Evolutionary conservation across 2,888 invertebrate species (phyloP), one percentile per base, ranked within the genome.

Genomic region (Allophyes oxyacanthae): DNA sequence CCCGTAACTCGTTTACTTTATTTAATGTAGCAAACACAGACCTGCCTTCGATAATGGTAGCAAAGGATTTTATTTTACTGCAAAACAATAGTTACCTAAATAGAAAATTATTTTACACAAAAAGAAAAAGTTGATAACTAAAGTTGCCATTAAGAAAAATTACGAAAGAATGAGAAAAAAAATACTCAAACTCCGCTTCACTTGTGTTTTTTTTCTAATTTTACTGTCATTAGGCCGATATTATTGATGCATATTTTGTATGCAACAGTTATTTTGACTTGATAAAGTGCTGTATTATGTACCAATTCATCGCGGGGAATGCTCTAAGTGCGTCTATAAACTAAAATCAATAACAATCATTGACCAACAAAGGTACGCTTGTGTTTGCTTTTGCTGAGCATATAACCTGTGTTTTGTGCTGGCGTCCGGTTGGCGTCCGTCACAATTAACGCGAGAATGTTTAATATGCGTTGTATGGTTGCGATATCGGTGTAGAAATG

Each of bases 291-390:
- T 82, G 75, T 90, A 94, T 89, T 93, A 94, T 93, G 94, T 89
- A 86, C 88, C 87, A 88, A 87, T 85, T 85, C 83, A 88, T 83
- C 75, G 84, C 81, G 71, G 85, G 84, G 83, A 87, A 89, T 86
- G 86, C 85, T 88, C 83, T 84, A 85, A 88, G 92, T 93, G 89
- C 86, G 87, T 89, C 84, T 89, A 88, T 86, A 86, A 87, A 90
- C 89, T 94, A 94, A 94, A 94, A 94, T 94, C 94, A 90, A 94
- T 94, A 94, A 89, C 89, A 92, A 91, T 91, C 92, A 88, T 88
- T 89, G 90, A 89, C 89, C 90, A 94, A 94, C 94, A 94, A 94
- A 94, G 94, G 94, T 94, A 94, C 93, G 94, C 94, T 94, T 91
- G 88, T 94, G 92, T 93, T 92, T 92, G 92, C 90, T 88, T 91